phyloP scores from a whole-genome alignment of 1,140 invertebrate genomes.

The Aphaenogaster floridana region DNA sequence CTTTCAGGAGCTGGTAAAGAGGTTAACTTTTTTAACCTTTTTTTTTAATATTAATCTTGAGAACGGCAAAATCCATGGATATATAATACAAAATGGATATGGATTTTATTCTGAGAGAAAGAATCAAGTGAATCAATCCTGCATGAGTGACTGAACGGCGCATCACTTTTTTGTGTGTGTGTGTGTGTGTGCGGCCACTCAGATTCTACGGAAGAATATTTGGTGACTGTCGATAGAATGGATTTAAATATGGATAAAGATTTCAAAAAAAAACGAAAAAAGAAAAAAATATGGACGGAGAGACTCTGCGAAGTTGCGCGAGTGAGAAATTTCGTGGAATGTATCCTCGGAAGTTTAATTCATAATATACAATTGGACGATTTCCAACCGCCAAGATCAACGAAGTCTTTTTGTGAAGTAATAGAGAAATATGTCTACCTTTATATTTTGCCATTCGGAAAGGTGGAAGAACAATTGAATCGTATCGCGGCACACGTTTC shows the following conservation, averaged over 20 bases:
- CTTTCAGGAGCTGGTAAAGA: slow-evolving; percentile 77
- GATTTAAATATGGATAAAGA: slow-evolving; percentile 54
- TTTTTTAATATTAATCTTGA: slow-evolving; percentile 67
- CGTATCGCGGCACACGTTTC: slow-evolving; percentile 6
- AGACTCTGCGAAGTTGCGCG: slow-evolving; percentile 65
- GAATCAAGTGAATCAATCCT: slow-evolving; percentile 50
- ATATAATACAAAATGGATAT: slow-evolving; percentile 12
- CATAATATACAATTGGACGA: slow-evolving; percentile 44
- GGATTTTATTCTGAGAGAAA: slow-evolving; percentile 17
- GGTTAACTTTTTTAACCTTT: slow-evolving; percentile 74
- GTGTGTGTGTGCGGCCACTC: slow-evolving; percentile 50
- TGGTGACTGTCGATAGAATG: slow-evolving; percentile 57
- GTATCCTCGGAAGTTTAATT: slow-evolving; percentile 66
- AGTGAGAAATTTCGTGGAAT: slow-evolving; percentile 60
- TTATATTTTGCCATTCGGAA: slow-evolving; percentile 66
- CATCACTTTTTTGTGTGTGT: slow-evolving; percentile 25
- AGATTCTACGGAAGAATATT: slow-evolving; percentile 56
- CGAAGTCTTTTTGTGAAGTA: slow-evolving; percentile 43
- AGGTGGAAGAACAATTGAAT: slow-evolving; percentile 30
- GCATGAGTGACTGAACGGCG: slow-evolving; percentile 53
- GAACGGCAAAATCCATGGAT: slow-evolving; percentile 58
- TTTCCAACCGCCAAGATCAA: slow-evolving; percentile 42
- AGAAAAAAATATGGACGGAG: slow-evolving; percentile 36
- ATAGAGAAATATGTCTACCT: slow-evolving; percentile 52
- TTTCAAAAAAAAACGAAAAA: slow-evolving; percentile 12